Evolutionary conservation across 2,113 vertebrate genomes (phyloP).

Genomic region (Mustelus asterias): DNA sequence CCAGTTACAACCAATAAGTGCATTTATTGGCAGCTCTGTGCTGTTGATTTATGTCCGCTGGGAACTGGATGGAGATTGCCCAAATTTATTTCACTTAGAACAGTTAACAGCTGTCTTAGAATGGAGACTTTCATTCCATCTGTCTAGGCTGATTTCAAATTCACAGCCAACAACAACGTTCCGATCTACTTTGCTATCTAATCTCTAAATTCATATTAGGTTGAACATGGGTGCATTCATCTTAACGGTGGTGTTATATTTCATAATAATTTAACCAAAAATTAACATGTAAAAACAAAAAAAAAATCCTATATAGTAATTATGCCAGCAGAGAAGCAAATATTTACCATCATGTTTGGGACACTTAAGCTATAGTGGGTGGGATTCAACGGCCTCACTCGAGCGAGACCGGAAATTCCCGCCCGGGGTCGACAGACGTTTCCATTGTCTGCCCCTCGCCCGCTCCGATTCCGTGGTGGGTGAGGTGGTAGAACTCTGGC

Average conservation of each 20-base stretch:
- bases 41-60: conserved; percentile 19
- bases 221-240: neutral
- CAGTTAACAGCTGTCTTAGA: neutral
- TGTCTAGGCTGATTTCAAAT: conserved; percentile 15
- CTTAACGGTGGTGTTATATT: neutral
- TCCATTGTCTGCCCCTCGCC: too few species aligned
- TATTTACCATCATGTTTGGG: neutral
- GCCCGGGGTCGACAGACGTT: too few species aligned
- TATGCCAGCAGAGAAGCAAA: neutral
- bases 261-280: neutral
- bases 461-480: too few species aligned
- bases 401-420: too few species aligned
- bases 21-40: conserved; percentile 13
- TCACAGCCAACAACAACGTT: neutral
- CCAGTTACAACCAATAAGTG: neutral
- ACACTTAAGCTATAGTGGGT: neutral
- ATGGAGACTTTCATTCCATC: neutral
- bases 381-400: too few species aligned
- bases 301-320: neutral
- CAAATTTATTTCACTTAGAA: conserved; percentile 20
- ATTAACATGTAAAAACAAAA: neutral
- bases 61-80: neutral
- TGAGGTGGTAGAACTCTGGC: too few species aligned
- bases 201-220: neutral
- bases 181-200: neutral